Evolutionary conservation across 2,113 vertebrate genomes (phyloP), one percentile per base, ranked within the genome.

Genomic region (Laterallus jamaicensis): DNA sequence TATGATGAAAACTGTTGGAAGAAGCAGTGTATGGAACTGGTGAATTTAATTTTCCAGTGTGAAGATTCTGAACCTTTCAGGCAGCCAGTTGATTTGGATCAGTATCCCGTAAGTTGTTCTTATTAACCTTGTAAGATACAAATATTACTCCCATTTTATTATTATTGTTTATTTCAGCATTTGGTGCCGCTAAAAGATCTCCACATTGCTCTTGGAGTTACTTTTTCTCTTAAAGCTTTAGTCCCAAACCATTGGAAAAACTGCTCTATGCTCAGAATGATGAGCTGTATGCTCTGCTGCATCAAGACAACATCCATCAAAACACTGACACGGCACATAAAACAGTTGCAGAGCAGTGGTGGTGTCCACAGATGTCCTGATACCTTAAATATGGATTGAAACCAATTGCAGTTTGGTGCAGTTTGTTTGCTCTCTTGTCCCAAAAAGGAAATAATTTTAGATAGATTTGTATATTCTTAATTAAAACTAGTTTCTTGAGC

Each of bases 41-140:
- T 99, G 81, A 98, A 98, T 92, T 98, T 99, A 92, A 98, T 99
- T 95, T 99, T 99, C 92, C 98, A 99, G 14, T 99, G 99, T 92
- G 99, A 99, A 96, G 99, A 99, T 97, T 99, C 99, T 1, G 99
- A 99, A 74, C 99, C 99, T 20, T 99, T 99, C 97, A 98, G 99
- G 67, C 98, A 99, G 77, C 99, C 99, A 4, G 99, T 99, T 94
- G 98, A 99, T 97, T 98, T 98, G 85, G 95, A 98, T 85, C 98
- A 99, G 56, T 99, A 99, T 96, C 99, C 99, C 60, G 99, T 99
- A 97, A 98, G 99, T 98, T 75, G 32, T 44, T 87, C 15, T 47
- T 92, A 5, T 6, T 64, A 78, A 67, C 8, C 15, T 67, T n/a
- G 3, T 64, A 26, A 20, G 9, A 40, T 16, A 29, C 2, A 60